phyloP scores from a whole-genome alignment of 2,888 invertebrate genomes.

The Cerastis rubricosa region DNA sequence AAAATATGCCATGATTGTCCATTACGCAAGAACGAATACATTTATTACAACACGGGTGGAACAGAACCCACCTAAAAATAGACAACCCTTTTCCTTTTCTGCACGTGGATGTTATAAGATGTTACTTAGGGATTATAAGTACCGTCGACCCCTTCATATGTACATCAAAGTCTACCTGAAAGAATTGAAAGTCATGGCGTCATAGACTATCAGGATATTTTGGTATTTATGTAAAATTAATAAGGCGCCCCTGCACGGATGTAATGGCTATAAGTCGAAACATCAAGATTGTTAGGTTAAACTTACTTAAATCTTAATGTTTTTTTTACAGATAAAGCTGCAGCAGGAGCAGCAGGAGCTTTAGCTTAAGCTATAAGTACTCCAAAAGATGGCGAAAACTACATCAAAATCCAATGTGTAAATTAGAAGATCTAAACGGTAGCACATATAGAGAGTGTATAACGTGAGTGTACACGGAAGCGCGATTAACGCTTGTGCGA shows the following conservation, averaged over 20 bases:
- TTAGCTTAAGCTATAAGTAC: too few species aligned
- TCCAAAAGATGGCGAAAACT: neutral
- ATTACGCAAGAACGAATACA: conserved; percentile 20
- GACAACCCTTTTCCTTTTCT: conserved; percentile 21
- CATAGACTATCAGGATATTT: neutral
- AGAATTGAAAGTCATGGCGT: conserved; percentile 5
- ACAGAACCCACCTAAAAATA: conserved; percentile 30
- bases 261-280: neutral
- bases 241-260: neutral
- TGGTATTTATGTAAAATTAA: neutral
- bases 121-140: conserved; percentile 22
- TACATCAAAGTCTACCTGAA: neutral
- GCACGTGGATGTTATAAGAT: conserved; percentile 21
- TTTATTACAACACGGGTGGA: conserved; percentile 15
- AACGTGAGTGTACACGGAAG: too few species aligned
- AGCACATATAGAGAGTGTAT: neutral
- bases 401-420: neutral
- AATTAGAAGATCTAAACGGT: neutral
- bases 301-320: neutral
- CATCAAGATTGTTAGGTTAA: neutral
- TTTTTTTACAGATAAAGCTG: neutral
- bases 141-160: neutral
- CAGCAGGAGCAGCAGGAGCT: too few species aligned
- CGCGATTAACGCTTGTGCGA: too few species aligned
- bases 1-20: conserved; percentile 15